Evolutionary conservation across 2,113 vertebrate species (phyloP).

Genomic region (Scophthalmus maximus): DNA sequence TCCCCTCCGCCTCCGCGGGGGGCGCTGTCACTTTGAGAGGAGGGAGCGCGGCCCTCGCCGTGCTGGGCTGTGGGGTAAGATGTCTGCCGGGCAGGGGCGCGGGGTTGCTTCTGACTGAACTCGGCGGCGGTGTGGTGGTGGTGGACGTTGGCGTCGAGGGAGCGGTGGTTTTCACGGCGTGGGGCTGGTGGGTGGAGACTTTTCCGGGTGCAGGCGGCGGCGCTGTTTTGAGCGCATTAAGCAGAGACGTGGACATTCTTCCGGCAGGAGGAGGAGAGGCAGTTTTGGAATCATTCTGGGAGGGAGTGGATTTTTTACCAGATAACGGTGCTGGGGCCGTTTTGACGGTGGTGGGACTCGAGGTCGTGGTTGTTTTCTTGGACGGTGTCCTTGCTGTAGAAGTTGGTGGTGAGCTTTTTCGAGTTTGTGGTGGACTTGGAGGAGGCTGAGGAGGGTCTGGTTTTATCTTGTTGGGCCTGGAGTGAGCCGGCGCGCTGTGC

Average conservation of each 20-base stretch:
- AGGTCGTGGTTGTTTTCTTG: constrained; percentile 66
- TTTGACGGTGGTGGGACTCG: constrained; percentile 48
- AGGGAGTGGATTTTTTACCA: constrained; percentile 49
- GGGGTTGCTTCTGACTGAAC: constrained; percentile 21
- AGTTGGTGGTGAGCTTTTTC: constrained; percentile 35
- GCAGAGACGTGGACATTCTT: constrained; percentile 45
- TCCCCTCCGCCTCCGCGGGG: constrained; percentile 39
- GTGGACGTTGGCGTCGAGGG: constrained; percentile 7
- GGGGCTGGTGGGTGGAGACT: constrained; percentile 42
- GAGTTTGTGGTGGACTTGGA: constrained; percentile 32
- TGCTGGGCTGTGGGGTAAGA: constrained; percentile 16
- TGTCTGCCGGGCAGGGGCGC: constrained; percentile 11
- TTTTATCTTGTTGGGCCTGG: constrained; percentile 56
- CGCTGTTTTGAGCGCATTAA: constrained; percentile 57
- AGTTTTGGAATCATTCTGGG: constrained; percentile 53
- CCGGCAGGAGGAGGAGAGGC: constrained; percentile 24
- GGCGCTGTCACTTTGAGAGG: constrained; percentile 24
- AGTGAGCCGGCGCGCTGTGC: constrained; percentile 9
- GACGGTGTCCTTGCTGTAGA: constrained; percentile 32
- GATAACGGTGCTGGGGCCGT: constrained; percentile 48
- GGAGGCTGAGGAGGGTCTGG: constrained; percentile 49
- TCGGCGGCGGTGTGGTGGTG: constrained; percentile 11
- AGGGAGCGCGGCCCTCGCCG: constrained; percentile 23
- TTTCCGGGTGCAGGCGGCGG: constrained; percentile 59
- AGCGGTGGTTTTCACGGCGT: constrained; percentile 29